Evolutionary conservation across 2,797 vertebrate genomes (phyloP).

Genomic region (Harpagifer antarcticus): DNA sequence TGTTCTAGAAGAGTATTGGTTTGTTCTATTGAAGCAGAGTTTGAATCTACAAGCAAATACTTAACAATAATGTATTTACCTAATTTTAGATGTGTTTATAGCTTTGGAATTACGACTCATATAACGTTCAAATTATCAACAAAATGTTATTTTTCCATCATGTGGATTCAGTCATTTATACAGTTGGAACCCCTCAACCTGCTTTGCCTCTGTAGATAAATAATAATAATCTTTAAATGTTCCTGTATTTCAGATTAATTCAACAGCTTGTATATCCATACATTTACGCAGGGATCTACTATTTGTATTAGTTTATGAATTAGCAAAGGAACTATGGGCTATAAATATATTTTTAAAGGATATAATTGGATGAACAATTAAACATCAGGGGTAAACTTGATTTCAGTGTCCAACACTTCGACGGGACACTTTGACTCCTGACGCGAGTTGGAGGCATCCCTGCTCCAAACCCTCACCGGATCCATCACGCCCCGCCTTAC

Average conservation of each 20-base stretch:
- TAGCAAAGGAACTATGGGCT: neutral
- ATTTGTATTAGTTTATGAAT: neutral
- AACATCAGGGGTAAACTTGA: neutral
- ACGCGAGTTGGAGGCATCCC: slow-evolving; percentile 60
- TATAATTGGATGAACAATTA: slow-evolving; percentile 1
- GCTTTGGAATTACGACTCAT: neutral
- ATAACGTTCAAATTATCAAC: neutral
- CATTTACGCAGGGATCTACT: neutral
- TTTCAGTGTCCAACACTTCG: slow-evolving; percentile 16
- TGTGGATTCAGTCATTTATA: neutral
- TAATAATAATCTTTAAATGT: neutral
- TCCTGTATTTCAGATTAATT: slow-evolving; percentile 1
- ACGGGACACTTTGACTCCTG: slow-evolving; percentile 38
- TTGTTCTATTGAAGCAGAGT: slow-evolving; percentile 6
- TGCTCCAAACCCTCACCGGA: slow-evolving; percentile 85
- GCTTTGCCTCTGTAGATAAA: neutral
- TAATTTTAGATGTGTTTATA: neutral
- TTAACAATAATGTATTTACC: neutral
- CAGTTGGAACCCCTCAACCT: neutral
- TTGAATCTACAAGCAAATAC: neutral
- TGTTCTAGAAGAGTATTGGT: neutral
- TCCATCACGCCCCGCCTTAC: slow-evolving; percentile 88
- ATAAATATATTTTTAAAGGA: slow-evolving; percentile 1
- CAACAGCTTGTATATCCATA: neutral
- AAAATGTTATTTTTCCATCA: neutral